Base-by-base conservation (phyloP, 2,797 vertebrate genomes). In the Epinephelus malabaricus region DNA sequence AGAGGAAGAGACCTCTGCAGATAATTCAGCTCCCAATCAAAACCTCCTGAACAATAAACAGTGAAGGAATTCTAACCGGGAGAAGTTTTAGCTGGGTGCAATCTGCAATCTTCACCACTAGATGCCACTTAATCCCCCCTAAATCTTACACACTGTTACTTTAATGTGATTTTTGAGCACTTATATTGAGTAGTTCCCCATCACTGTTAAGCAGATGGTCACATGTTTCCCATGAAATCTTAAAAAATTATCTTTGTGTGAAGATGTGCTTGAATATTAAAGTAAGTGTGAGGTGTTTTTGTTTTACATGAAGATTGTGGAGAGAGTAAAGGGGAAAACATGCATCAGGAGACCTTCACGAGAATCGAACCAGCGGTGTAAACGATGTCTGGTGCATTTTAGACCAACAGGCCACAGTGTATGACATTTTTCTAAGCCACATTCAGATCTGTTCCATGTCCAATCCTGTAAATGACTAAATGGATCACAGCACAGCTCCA, bases 401-500 rank as follows among this genome's bases (percentile, higher is more conserved):
- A 15, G 58, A 84, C 73, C 67, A 23, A 66, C 2, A 40, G 64
- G 65, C 68, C 82, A 47, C 76, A 66, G 62, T 64, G 76, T 51
- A 64, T 47, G 27, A 73, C 25, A 75, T 54, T 73, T 73, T 69
- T 58, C 38, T 18, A 68, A 76, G 66, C 73, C 58, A 49, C 69
- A 40, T 74, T 78, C 68, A 72, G 74, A 83, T 90, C 79, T 50
- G 87, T 73, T 89, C 75, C 78, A 77, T 88, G 69, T 89, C 86
- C 86, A 88, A 80, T 65, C 63, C 82, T 69, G 73, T 83, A 70
- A 88, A 82, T 66, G 84, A 77, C 79, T 84, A 82, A 88, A 84
- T 69, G 84, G 84, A 91, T 89, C 80, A 73, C 81, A 86, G 78
- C 82, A 45, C 82, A 73, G 79, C 88, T 80, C 90, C 83, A 91